These are phyloP conservation scores for Tokudaia muenninki DNA, from an alignment of 2,797 vertebrate genomes.

Conservation along the genomic window DNA sequence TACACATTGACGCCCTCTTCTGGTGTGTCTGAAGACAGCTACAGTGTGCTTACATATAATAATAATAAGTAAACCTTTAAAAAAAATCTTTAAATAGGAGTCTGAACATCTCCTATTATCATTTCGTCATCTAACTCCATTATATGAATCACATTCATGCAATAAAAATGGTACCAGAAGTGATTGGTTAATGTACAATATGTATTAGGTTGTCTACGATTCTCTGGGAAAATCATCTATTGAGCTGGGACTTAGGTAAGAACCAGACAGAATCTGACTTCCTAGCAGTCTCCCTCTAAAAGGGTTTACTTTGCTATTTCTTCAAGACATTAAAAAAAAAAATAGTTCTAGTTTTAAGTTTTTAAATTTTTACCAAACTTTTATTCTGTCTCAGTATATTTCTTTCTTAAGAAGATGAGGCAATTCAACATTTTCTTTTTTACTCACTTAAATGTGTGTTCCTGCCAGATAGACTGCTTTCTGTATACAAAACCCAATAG, in stretches of 20 bases:
- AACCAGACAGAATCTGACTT: not conserved
- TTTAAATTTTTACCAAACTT: conserved; percentile 31
- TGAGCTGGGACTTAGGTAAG: not conserved
- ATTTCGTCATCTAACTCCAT: not conserved
- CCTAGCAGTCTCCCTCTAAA: not conserved
- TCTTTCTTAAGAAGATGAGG: conserved; percentile 43
- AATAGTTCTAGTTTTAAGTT: not conserved
- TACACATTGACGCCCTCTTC: too few relatives aligned
- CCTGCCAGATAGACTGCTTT: not conserved
- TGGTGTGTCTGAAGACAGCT: too few relatives aligned
- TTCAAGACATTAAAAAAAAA: not conserved
- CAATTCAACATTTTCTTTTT: not conserved
- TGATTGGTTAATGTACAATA: not conserved
- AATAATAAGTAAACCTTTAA: too few relatives aligned
- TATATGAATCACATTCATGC: not conserved
- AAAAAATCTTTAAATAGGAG: not conserved
- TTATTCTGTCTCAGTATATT: not conserved
- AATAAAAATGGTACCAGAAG: not conserved
- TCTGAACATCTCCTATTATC: not conserved
- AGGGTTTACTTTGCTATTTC: not conserved
- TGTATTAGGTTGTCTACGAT: not conserved
- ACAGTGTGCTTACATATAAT: too few relatives aligned
- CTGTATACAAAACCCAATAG: not conserved
- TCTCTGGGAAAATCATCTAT: not conserved
- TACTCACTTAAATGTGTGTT: not conserved